Conservation (phyloP, 2,888 invertebrate species). For the Ganaspis brasiliensis region DNA sequence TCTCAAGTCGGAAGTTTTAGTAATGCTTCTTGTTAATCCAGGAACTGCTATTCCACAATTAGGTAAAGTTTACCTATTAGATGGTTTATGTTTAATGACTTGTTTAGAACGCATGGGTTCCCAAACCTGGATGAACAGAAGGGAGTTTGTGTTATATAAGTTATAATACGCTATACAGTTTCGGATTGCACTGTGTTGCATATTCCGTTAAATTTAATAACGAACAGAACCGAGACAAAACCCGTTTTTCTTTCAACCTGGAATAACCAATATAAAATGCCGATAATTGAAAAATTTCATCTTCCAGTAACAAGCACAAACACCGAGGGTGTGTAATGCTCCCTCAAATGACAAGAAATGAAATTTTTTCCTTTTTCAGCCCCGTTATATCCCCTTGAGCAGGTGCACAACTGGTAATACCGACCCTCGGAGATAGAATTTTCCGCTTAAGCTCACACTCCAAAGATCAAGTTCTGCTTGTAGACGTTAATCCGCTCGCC, state of each 20-base stretch:
- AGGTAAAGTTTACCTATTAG: constrained; percentile 15
- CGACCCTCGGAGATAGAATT: constrained; percentile 38
- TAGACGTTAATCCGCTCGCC: constrained; percentile 38
- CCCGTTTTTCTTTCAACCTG: not conserved
- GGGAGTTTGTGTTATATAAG: not conserved
- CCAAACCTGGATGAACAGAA: not conserved
- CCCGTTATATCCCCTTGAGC: constrained; percentile 6
- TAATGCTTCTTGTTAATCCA: constrained; percentile 4
- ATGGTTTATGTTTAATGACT: constrained; percentile 18
- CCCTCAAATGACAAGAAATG: constrained; percentile 23
- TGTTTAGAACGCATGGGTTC: not conserved
- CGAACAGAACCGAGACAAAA: not conserved
- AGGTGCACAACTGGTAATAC: constrained; percentile 36
- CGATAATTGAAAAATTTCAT: constrained; percentile 1
- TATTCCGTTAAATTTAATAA: not conserved
- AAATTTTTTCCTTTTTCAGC: not conserved
- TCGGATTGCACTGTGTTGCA: not conserved
- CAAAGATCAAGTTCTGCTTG: constrained; percentile 39
- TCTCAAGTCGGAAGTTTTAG: constrained; percentile 14
- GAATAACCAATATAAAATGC: not conserved
- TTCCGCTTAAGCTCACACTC: constrained; percentile 38
- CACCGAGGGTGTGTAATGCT: not conserved
- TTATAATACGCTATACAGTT: not conserved
- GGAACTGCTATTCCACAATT: constrained; percentile 9
- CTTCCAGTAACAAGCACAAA: constrained; percentile 5